Evolutionary conservation across 2,888 invertebrate genomes (phyloP).

Genomic region (Metacarcinus magister): DNA sequence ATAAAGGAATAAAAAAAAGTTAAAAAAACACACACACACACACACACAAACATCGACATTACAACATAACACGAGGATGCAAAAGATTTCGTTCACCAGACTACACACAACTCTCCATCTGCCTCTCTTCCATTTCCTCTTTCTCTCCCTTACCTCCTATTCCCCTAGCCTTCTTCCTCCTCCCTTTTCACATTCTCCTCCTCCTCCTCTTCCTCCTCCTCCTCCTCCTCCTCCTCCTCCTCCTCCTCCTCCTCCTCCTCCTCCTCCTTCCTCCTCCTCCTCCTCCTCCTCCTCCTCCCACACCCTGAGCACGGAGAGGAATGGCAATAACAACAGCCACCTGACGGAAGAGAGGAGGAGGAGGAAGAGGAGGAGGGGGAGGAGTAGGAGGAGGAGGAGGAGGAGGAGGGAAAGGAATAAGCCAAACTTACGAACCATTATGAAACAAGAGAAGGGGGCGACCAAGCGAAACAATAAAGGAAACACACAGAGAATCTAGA

Average conservation of each 20-base stretch:
- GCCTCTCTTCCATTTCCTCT: not conserved
- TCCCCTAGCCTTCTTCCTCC: not conserved
- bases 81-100: not conserved
- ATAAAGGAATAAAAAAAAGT: not conserved
- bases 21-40: not conserved
- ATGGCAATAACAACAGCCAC: constrained; percentile 14
- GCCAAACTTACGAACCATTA: not conserved
- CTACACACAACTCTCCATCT: not conserved
- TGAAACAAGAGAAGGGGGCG: not conserved
- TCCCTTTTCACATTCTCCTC: no score
- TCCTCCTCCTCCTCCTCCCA: no score
- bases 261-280: no score
- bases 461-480: not conserved
- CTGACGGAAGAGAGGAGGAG: not conserved
- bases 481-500: not conserved
- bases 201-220: no score
- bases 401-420: not conserved
- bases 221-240: no score
- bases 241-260: no score
- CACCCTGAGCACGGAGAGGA: not conserved
- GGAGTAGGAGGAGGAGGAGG: not conserved
- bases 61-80: no score
- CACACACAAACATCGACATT: not conserved
- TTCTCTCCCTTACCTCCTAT: not conserved
- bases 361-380: no score